Percentiles rank a stretch among this genome's conserved stretches.
Conservation (phyloP, 2,888 invertebrate genomes). For the Globia sparganii region DNA sequence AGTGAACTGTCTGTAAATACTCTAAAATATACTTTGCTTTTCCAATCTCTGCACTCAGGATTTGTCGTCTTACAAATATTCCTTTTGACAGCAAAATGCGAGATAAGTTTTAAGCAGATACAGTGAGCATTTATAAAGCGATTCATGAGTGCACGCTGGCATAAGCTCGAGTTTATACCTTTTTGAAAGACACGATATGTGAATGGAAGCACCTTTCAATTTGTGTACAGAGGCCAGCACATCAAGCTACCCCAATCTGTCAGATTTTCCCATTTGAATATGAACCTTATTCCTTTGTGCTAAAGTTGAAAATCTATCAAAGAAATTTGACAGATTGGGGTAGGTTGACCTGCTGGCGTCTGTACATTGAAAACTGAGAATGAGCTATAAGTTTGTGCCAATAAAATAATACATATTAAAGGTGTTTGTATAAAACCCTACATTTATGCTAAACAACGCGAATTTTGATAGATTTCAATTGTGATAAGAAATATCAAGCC, state of each 20-base stretch:
- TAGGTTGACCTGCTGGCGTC: no score
- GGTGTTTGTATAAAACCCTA: not conserved
- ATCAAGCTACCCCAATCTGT: no score
- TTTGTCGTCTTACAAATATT: constrained; percentile 49
- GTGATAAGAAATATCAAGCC: constrained; percentile 5
- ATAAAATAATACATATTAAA: constrained; percentile 13
- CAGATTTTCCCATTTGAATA: no score
- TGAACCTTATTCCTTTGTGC: no score
- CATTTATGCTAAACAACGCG: not conserved
- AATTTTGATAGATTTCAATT: not conserved
- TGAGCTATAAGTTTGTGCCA: constrained; percentile 7
- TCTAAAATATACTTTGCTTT: constrained; percentile 29
- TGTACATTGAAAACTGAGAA: constrained; percentile 30
- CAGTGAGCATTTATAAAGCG: constrained; percentile 40
- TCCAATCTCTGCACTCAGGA: constrained; percentile 24
- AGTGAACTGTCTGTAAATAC: constrained; percentile 13
- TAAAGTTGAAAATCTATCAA: no score
- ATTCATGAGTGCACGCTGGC: constrained; percentile 44
- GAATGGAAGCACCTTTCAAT: constrained; percentile 29
- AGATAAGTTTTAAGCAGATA: constrained; percentile 39
- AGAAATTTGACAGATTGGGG: no score
- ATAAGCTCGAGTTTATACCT: constrained; percentile 34
- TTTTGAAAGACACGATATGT: constrained; percentile 30
- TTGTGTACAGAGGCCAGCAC: no score
- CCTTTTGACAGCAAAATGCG: constrained; percentile 40